Base-by-base conservation (phyloP, 1,140 invertebrate genomes). In the Hycleus phaleratus region DNA sequence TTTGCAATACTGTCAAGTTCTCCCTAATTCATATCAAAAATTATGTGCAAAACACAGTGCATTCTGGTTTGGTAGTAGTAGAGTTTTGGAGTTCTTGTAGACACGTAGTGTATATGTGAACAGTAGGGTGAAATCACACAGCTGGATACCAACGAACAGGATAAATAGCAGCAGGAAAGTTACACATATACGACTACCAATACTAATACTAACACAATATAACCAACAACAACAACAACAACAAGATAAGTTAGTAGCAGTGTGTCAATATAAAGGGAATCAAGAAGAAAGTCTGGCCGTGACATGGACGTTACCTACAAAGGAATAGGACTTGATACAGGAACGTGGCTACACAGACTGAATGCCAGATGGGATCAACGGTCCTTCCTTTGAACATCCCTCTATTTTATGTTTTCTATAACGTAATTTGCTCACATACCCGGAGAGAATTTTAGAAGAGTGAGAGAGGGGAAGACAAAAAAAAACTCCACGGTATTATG, bases 291-390 rank as follows among this genome's bases (percentile, higher is more conserved):
- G 46, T 49, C 48, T 49, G 55, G 18, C 55, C 55, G 46, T 56
- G 55, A 56, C 55, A 49, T 49, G 47, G 55, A 42, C 55, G 38
- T 7, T 42, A 32, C 32, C 53, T 48, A 56, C 53, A 56, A 56
- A 49, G 46, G 46, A 49, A 42, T 12, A 56, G 26, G 55, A 56
- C 55, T 55, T 56, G 55, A 56, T 56, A 56, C 55, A 56, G 55
- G 55, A 42, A 56, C 55, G 18, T 18, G 38, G 55, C 40, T 56
- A 56, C 55, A 56, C 55, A 42, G 38, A 11, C 55, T 56, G 55
- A 56, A 56, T 56, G 48, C 55, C 48, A 56, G 55, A 56, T 56
- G 55, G 46, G 55, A 56, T 56, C 55, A 56, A 46, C 46, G 46
- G 55, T 56, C 46, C 39, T 56, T 44, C 46, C 55, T 56, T 56